These are phyloP conservation scores for Drosophila sordidula DNA, from an alignment of 2,888 invertebrate species.

Conservation along the genomic window DNA sequence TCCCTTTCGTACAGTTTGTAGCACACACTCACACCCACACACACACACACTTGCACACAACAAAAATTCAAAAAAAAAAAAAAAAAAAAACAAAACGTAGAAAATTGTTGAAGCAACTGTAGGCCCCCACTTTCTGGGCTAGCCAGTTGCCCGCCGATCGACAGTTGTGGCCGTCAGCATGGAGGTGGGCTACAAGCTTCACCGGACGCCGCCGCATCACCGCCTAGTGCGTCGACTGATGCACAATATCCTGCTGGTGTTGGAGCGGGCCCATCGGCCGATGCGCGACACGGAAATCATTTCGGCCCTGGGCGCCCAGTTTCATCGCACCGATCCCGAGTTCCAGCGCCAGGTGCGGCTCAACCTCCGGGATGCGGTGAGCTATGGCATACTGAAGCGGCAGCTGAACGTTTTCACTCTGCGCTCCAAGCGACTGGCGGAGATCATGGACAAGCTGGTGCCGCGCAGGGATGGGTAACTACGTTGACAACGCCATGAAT, in stretches of 20 bases:
- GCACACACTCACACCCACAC: background rate
- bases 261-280: constrained; percentile 41
- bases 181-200: constrained; percentile 35
- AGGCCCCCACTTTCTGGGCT: background rate
- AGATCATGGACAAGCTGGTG: constrained; percentile 30
- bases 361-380: constrained; percentile 49
- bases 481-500: background rate
- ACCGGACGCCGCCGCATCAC: constrained; percentile 29
- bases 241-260: constrained; percentile 38
- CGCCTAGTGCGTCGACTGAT: constrained; percentile 33
- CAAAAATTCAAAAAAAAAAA: background rate
- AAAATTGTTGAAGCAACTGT: background rate
- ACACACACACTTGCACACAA: background rate
- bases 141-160: background rate
- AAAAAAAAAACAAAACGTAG: background rate
- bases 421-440: constrained; percentile 37
- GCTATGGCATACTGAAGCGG: constrained; percentile 59
- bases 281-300: constrained; percentile 48
- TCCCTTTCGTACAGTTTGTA: constrained; percentile 12
- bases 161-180: constrained; percentile 3
- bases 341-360: constrained; percentile 55
- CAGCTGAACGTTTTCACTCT: constrained; percentile 30
- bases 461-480: background rate
- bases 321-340: constrained; percentile 56
- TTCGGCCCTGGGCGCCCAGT: constrained; percentile 9